Conservation (phyloP, 2,113 vertebrate species). For the Engraulis encrasicolus region DNA sequence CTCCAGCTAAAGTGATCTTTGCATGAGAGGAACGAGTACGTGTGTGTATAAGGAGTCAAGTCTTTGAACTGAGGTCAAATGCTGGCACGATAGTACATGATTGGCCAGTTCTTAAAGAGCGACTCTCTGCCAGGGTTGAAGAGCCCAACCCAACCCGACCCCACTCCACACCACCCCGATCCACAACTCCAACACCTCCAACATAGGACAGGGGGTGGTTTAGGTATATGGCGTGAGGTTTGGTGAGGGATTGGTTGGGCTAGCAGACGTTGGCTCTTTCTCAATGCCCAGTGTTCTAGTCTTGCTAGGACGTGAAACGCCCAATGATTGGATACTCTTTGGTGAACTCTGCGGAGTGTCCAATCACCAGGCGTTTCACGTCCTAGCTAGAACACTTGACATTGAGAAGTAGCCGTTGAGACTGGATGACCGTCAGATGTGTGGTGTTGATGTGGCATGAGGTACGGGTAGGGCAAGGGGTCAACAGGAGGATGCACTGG, state of each 20-base stretch:
- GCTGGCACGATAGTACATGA: slow-evolving; percentile 72
- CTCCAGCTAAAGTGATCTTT: slow-evolving; percentile 76
- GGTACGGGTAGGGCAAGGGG: neutral
- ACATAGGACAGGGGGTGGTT: too few relatives aligned
- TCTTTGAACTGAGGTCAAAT: slow-evolving; percentile 65
- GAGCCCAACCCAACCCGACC: slow-evolving; percentile 45
- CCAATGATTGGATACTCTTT: too few relatives aligned
- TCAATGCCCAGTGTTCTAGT: too few relatives aligned
- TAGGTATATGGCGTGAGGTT: neutral
- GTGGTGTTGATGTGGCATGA: neutral
- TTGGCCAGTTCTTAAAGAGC: slow-evolving; percentile 61
- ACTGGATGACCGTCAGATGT: neutral
- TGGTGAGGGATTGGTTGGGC: slow-evolving; percentile 44
- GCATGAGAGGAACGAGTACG: slow-evolving; percentile 62
- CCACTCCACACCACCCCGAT: slow-evolving; percentile 27
- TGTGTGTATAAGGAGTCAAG: slow-evolving; percentile 58
- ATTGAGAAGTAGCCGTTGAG: too few relatives aligned
- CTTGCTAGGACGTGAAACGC: too few relatives aligned
- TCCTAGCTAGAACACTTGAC: too few relatives aligned
- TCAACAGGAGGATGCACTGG: slow-evolving; percentile 22
- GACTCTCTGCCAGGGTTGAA: neutral
- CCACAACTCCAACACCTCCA: too few relatives aligned
- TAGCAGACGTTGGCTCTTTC: too few relatives aligned
- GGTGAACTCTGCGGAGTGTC: too few relatives aligned
- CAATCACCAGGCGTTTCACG: too few relatives aligned